Evolutionary conservation across 2,113 vertebrate species (phyloP).

Genomic region (Fukomys damarensis): DNA sequence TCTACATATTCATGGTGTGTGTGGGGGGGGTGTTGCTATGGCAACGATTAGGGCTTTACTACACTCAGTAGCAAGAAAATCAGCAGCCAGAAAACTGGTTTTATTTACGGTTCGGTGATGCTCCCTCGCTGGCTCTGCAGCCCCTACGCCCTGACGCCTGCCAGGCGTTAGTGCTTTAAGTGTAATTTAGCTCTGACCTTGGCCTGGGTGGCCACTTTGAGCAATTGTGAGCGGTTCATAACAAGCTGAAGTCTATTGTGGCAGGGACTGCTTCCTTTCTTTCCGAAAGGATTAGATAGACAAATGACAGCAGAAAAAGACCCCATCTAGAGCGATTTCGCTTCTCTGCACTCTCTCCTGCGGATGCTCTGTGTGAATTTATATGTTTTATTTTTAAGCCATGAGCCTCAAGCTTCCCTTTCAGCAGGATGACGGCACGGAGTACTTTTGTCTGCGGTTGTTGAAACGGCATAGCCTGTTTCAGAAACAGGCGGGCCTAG

Average conservation of each 20-base stretch:
- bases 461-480: neutral
- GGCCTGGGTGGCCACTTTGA: neutral
- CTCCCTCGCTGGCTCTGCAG: neutral
- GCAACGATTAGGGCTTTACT: slow-evolving; percentile 61
- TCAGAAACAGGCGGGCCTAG: neutral
- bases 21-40: slow-evolving; percentile 62
- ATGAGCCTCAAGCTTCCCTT: neutral
- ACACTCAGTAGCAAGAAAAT: slow-evolving; percentile 53
- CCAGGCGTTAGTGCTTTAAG: neutral
- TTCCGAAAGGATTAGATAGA: neutral
- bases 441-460: neutral
- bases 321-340: neutral
- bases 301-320: neutral
- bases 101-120: slow-evolving; percentile 14
- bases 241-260: neutral
- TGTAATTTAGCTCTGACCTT: neutral
- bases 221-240: neutral
- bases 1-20: slow-evolving; percentile 65
- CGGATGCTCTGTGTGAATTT: neutral
- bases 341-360: neutral
- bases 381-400: neutral
- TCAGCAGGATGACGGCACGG: neutral
- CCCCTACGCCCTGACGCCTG: neutral
- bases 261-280: neutral
- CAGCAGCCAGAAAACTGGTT: slow-evolving; percentile 52